Base-by-base conservation (phyloP, 2,888 invertebrate genomes). In the Thera obeliscata region DNA sequence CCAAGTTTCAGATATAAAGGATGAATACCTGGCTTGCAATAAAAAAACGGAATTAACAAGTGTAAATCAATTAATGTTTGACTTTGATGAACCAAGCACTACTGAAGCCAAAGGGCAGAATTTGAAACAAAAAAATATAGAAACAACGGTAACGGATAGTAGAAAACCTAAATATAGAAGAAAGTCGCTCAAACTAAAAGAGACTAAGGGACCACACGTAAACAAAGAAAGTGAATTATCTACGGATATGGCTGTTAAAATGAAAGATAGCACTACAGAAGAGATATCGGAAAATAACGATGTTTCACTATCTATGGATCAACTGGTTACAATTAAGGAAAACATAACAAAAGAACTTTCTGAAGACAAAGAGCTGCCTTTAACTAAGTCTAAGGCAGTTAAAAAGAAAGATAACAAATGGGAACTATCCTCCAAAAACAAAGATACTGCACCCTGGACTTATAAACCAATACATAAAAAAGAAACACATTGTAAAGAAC, bases 111-210 rank as follows among this genome's bases (percentile, higher is more conserved):
- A n/a, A 49, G 11, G 49, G 8, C 4, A 46, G 3, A 62, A 3
- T 66, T 12, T 56, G 2, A 46, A 66, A 65, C 50, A 8, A 41
- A 52, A 60, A 70, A 22, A 1, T 12, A 57, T 56, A 43, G 57
- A 61, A 60, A 52, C 55, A 46, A 56, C 41, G 36, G 22, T 50
- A 11, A 74, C 76, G 11, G 67, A 72, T 48, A 61, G 48, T 56
- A 83, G 80, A 71, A 85, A 80, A 72, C 74, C 76, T 6, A 84
- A 78, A 69, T 61, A 36, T 67, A 85, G 79, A 75, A 84, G 77
- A 72, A 83, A 79, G 66, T 70, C 74, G 12, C 70, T 70, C 2
- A 79, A 78, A 76, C 66, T 74, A 48, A 82, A 80, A 69, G 77
- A 74, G 55, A 55, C 63, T 43, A 76, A 71, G 61, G 71, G 76